Conservation (phyloP, 2,797 vertebrate genomes). For the Phoxinus dragarum region DNA sequence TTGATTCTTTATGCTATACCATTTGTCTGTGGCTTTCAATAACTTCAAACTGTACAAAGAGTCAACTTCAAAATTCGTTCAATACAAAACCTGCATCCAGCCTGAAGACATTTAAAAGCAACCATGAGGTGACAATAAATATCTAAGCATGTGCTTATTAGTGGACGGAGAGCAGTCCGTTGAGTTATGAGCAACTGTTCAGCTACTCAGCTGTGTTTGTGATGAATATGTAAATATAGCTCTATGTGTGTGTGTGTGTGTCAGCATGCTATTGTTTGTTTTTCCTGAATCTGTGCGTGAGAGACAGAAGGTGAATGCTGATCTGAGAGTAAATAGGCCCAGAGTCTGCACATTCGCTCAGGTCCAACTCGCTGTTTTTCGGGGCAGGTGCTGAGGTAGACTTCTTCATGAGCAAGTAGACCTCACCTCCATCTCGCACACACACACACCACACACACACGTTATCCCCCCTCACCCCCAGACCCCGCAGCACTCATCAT, state of each 20-base stretch:
- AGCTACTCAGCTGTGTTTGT: conserved; percentile 55
- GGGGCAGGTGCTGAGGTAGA: conserved; percentile 81
- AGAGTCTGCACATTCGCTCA: conserved; percentile 76
- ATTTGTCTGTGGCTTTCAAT: not conserved
- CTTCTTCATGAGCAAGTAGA: conserved; percentile 68
- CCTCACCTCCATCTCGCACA: conserved; percentile 25
- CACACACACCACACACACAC: conserved; percentile 42
- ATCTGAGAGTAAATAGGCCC: conserved; percentile 74
- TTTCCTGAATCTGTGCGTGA: conserved; percentile 47
- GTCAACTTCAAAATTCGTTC: not conserved
- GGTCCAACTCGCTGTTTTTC: conserved; percentile 74
- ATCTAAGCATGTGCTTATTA: conserved; percentile 10
- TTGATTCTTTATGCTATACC: not conserved
- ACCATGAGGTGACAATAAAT: conserved; percentile 8
- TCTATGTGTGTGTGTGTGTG: conserved; percentile 33
- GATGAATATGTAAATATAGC: conserved; percentile 58
- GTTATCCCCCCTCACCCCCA: conserved; percentile 62
- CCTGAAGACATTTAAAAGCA: not conserved
- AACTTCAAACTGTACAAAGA: not conserved
- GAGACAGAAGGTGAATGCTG: conserved; percentile 72
- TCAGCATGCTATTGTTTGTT: conserved; percentile 52
- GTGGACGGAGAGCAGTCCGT: not conserved
- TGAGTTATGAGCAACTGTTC: conserved; percentile 28
- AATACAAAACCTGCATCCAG: not conserved
- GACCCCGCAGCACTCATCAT: conserved; percentile 80